Evolutionary conservation across 2,888 invertebrate species (phyloP), one percentile per base, ranked within the genome.

Genomic region (Tenthredo distinguenda): DNA sequence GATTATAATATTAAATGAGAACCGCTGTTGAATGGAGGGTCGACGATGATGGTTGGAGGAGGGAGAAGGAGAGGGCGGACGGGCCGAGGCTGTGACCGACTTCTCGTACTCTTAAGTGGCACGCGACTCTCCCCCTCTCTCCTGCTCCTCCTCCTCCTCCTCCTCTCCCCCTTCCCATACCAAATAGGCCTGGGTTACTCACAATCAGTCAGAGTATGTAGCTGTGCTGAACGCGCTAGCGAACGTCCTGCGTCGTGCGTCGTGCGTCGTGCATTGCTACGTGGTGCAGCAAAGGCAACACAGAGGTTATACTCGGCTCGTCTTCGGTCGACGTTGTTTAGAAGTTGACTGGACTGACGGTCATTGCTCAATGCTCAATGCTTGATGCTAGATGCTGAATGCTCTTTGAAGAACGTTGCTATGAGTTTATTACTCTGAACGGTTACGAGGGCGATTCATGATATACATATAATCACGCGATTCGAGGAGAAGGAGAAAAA

Each of bases 51-150:
- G 40, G 58, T 6, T 2, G 50, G 31, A 50, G 76, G 55, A 31
- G 77, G 76, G 43, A 43, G 77, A 55, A 50, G 77, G 84, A 71
- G 85, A 83, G 58, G 89, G 88, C 88, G 90, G 91, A 92, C 91
- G 92, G 90, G 91, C 91, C 93, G 93, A 92, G 93, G 93, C 93
- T 93, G 91, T 92, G 93, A 93, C 93, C 93, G 93, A 93, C 93
- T 93, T 93, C 92, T 91, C 90, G 90, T 87, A 88, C 89, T 91
- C 87, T 90, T 91, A 93, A 93, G 93, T 93, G 93, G 93, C 92
- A 93, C 93, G 93, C 92, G 91, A 90, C 91, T 92, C 90, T 89
- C 90, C 89, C 90, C 87, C 89, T 87, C 85, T 77, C 87, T 85
- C 76, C 84, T 47, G 12, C 43, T 12, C 87, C 84, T 86, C 85